Evolutionary conservation across 64 coral and sea anemone genomes (phyloP), one percentile per base, ranked within the genome.

Genomic region (Porites australiensis): DNA sequence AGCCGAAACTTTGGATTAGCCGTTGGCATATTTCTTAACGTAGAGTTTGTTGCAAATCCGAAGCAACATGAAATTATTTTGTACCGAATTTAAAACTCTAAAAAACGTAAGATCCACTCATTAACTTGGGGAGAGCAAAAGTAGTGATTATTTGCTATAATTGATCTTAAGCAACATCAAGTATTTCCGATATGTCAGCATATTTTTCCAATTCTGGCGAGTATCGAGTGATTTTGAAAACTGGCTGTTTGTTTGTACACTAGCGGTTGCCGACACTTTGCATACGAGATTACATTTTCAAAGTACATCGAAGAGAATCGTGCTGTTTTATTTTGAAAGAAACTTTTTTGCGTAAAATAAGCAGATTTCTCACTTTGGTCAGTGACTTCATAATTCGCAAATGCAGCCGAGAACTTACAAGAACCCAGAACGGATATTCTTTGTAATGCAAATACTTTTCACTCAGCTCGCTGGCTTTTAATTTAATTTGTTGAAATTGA

Each of bases 191-290:
- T 19, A 6, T 19, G 19, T 55, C 50, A 53, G 75, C 51, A 53
- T 55, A 78, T 50, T 21, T 53, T 55, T 53, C 53, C 53, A 55
- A 55, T 55, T 55, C 53, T 37, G 13, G 12, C 50, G 11, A 55
- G 21, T 55, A 18, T 52, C 61, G 61, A 2, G 18, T 8, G 75
- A 55, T n/a, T 21, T 55, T 6, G 23, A 53, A 23, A 78, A 50
- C 75, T 78, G 75, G 75, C 75, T 78, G 75, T 78, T 78, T 78
- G 75, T 78, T 78, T 78, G 75, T 78, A 50, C 47, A 78, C 51
- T n/a, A 57, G 27, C 50, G 7, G 44, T 19, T 55, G 53, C 11
- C 0, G 11, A 55, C 53, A 4, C 22, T 78, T 78, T 78, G 75
- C 75, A 78, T 78, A 55, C 16, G 23, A 27, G 20, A 19, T 78